Evolutionary conservation across 2,888 invertebrate species (phyloP).

Genomic region (Archaeoteleia sp.): DNA sequence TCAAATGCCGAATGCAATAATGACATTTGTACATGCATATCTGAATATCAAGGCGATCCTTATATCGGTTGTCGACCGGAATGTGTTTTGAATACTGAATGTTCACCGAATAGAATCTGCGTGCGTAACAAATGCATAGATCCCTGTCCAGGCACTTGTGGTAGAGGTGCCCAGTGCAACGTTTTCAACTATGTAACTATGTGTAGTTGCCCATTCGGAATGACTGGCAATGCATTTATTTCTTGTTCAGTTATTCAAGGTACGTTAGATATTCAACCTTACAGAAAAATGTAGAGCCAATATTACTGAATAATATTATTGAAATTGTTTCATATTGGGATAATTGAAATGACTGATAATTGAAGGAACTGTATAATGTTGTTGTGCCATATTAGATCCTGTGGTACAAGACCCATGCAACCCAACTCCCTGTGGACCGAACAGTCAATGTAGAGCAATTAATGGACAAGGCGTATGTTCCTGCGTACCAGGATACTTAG

Average conservation of each 20-base stretch:
- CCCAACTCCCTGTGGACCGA: slow-evolving; percentile 83
- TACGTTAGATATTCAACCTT: too few species aligned
- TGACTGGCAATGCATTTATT: slow-evolving; percentile 84
- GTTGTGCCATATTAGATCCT: too few species aligned
- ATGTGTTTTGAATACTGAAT: slow-evolving; percentile 80
- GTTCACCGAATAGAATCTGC: slow-evolving; percentile 79
- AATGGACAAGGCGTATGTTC: slow-evolving; percentile 85
- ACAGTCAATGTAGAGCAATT: slow-evolving; percentile 82
- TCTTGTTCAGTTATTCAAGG: slow-evolving; percentile 70
- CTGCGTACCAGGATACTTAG: slow-evolving; percentile 83
- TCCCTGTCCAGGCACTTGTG: slow-evolving; percentile 74
- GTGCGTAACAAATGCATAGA: slow-evolving; percentile 80
- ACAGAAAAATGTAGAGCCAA: too few species aligned
- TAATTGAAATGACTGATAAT: too few species aligned
- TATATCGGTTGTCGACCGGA: slow-evolving; percentile 83
- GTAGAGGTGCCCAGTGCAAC: slow-evolving; percentile 76
- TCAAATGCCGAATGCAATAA: slow-evolving; percentile 84
- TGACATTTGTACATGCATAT: slow-evolving; percentile 76
- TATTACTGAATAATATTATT: too few species aligned
- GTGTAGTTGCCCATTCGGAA: slow-evolving; percentile 80
- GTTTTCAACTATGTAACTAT: slow-evolving; percentile 74
- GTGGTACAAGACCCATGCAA: slow-evolving; percentile 77
- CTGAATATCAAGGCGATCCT: slow-evolving; percentile 78
- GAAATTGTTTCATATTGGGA: too few species aligned
- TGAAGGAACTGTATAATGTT: too few species aligned